Conservation (phyloP, 2,797 vertebrate genomes). For the Macroramphosus scolopax region DNA sequence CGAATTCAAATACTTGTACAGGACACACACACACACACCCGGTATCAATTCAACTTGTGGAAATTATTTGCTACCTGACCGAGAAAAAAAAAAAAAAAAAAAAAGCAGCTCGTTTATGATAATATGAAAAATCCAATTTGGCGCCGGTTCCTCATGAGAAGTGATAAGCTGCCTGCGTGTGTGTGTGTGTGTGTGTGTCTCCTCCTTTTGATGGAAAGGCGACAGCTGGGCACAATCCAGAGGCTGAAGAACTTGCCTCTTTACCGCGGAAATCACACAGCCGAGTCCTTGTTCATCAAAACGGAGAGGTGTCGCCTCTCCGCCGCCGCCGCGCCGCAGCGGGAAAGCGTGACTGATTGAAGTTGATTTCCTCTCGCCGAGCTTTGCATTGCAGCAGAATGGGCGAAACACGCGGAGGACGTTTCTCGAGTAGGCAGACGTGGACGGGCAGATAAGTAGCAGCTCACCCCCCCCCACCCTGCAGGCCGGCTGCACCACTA, state of each 20-base stretch:
- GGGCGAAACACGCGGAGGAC: constrained; percentile 41
- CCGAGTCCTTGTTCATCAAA: constrained; percentile 56
- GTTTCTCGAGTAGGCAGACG: constrained; percentile 38
- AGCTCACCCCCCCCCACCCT: constrained; percentile 7
- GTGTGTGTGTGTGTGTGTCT: background rate
- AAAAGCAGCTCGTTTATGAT: constrained; percentile 54
- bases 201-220: constrained; percentile 49
- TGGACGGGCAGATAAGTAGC: constrained; percentile 48
- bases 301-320: constrained; percentile 50
- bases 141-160: constrained; percentile 40
- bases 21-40: constrained; percentile 24
- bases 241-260: constrained; percentile 31
- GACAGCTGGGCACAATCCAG: constrained; percentile 46
- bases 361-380: constrained; percentile 58
- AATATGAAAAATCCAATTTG: constrained; percentile 49
- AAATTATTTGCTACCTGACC: constrained; percentile 43
- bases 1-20: constrained; percentile 11
- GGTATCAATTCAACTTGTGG: constrained; percentile 29
- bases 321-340: constrained; percentile 23
- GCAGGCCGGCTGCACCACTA: constrained; percentile 26
- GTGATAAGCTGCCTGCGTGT: constrained; percentile 36
- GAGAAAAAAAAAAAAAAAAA: no score
- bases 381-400: constrained; percentile 52
- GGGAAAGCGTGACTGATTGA: constrained; percentile 60
- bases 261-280: constrained; percentile 52